Conservation (phyloP, 2,113 vertebrate genomes). For the Mus pahari region DNA sequence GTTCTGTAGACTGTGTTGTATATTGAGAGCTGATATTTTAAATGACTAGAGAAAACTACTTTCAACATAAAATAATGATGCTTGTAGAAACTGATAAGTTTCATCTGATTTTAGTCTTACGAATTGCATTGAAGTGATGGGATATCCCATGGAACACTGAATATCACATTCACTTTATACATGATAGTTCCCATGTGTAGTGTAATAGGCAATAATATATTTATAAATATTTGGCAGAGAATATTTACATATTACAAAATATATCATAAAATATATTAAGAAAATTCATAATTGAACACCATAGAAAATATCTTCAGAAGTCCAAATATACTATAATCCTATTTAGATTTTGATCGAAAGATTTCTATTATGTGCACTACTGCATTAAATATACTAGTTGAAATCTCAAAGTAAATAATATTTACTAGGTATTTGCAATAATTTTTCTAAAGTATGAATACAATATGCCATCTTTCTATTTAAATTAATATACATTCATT, state of each 20-base stretch:
- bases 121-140: too few species aligned
- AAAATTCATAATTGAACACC: background rate
- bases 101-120: background rate
- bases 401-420: background rate
- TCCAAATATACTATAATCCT: background rate
- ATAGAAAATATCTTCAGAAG: slow-evolving; percentile 58
- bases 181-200: background rate
- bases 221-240: slow-evolving; percentile 13
- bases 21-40: background rate
- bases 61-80: background rate
- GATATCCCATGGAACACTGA: background rate
- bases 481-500: background rate
- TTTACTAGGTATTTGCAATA: background rate
- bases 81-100: background rate
- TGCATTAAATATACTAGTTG: background rate
- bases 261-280: background rate
- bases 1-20: too few species aligned
- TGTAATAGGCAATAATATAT: background rate
- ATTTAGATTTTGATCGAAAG: background rate
- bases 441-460: background rate
- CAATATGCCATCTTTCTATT: background rate
- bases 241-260: background rate
- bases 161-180: background rate
- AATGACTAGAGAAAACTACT: too few species aligned
- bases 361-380: background rate